These are phyloP conservation scores for Cichlasoma orientale DNA, from an alignment of 2,797 vertebrate genomes.

Conservation along the genomic window DNA sequence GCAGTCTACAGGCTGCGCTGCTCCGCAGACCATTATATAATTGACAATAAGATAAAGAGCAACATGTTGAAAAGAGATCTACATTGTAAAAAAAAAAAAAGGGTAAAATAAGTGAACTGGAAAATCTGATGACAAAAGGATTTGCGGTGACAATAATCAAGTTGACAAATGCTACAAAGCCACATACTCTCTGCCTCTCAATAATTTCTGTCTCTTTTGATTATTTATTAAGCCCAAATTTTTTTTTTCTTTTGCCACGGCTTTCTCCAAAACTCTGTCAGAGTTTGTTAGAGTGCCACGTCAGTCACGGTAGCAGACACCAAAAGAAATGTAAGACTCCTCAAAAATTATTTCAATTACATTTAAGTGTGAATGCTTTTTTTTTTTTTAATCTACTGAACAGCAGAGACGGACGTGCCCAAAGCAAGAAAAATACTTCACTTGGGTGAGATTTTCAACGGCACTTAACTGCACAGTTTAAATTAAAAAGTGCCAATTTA, in stretches of 20 bases:
- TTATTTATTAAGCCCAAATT: constrained; percentile 6
- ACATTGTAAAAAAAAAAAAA: not conserved
- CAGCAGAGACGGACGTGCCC: not conserved
- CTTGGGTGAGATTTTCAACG: not conserved
- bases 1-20: constrained; percentile 4
- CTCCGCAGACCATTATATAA: constrained; percentile 6
- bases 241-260: not conserved
- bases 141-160: not conserved
- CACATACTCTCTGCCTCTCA: not conserved
- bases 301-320: constrained; percentile 6
- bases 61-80: not conserved
- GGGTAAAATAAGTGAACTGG: not conserved
- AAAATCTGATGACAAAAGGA: constrained; percentile 4
- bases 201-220: constrained; percentile 3
- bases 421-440: constrained; percentile 14
- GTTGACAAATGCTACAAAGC: constrained; percentile 15
- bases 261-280: constrained; percentile 35
- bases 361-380: constrained; percentile 32
- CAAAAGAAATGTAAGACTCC: constrained; percentile 13
- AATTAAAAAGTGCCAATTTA: constrained; percentile 17
- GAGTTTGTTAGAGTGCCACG: constrained; percentile 36
- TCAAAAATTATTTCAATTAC: constrained; percentile 51
- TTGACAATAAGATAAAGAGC: not conserved
- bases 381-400: constrained; percentile 3
- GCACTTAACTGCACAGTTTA: not conserved